Base-by-base conservation (phyloP, 2,797 vertebrate genomes). In the Cossypha dichroa region DNA sequence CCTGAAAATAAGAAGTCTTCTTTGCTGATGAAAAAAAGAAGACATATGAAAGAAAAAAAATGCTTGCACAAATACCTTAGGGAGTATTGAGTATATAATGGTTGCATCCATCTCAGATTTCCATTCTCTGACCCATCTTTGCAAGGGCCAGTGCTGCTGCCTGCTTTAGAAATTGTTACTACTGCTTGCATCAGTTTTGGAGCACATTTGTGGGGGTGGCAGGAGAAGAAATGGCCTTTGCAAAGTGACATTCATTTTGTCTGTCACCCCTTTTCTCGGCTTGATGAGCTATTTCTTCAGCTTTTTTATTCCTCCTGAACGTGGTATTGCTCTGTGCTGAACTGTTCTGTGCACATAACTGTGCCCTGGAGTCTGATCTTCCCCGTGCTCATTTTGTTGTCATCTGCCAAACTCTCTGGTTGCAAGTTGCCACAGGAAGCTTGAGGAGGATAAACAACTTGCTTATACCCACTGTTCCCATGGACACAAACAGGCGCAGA, bases 141-240 rank as follows among this genome's bases (percentile, higher is more conserved):
- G 1, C 55, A 60, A 86, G 52, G 28, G 49, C 21, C 69, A 84
- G 48, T 81, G 9, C 16, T 67, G n/a, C n/a, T 63, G 46, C 36
- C 64, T 72, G 19, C 54, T 94, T 94, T 62, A 80, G 85, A 93
- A 92, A 72, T 89, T 18, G 28, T 43, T 88, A 58, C 68, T 75
- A 13, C 40, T 70, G 22, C 77, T 70, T 87, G n/a, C 58, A 68
- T 76, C 64, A 64, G 38, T 68, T 91, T 80, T 64, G 66, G 59
- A 93, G 18, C 58, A 84, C 45, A 15, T 88, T 84, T 56, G 46
- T 52, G 67, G 70, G 55, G 51, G 67, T 52, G 67, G 33, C 54
- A 80, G 55, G 59, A 92, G 58, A 51, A 91, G 77, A 88, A 80
- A 63, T 70, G 80, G 28, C 52, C 85, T 93, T 69, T 84, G 80